phyloP scores from a whole-genome alignment of 2,113 vertebrate species.

The Petroica traversi region DNA sequence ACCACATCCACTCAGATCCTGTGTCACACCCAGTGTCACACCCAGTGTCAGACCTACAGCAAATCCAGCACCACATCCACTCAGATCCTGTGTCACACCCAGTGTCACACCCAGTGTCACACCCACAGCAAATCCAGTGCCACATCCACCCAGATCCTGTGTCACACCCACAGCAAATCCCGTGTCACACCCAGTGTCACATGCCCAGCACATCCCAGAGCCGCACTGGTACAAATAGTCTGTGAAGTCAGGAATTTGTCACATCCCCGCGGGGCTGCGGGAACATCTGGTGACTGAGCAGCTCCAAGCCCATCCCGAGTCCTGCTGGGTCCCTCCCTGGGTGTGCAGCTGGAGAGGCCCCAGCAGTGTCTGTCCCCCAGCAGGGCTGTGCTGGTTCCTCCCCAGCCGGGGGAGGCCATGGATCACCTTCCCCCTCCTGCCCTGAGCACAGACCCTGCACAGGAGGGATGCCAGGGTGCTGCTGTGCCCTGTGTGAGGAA shows the following conservation, averaged over 20 bases:
- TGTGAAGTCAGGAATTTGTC: not conserved
- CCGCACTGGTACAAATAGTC: fast-evolving
- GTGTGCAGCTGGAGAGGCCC: not conserved
- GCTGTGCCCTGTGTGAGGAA: no score
- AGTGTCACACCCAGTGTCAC: not conserved
- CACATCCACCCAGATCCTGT: not conserved
- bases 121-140: not conserved
- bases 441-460: not conserved
- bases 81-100: not conserved
- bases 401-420: not conserved
- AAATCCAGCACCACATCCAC: no score
- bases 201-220: not conserved
- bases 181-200: not conserved
- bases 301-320: not conserved
- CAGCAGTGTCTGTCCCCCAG: not conserved
- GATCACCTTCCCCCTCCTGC: not conserved
- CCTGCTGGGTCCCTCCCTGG: not conserved
- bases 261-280: not conserved
- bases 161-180: not conserved
- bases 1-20: no score
- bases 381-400: not conserved
- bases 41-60: no score
- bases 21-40: not conserved
- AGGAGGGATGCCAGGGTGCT: no score
- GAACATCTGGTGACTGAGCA: not conserved